Conservation (phyloP, 2,113 vertebrate species). For the Leucopternis melanops region DNA sequence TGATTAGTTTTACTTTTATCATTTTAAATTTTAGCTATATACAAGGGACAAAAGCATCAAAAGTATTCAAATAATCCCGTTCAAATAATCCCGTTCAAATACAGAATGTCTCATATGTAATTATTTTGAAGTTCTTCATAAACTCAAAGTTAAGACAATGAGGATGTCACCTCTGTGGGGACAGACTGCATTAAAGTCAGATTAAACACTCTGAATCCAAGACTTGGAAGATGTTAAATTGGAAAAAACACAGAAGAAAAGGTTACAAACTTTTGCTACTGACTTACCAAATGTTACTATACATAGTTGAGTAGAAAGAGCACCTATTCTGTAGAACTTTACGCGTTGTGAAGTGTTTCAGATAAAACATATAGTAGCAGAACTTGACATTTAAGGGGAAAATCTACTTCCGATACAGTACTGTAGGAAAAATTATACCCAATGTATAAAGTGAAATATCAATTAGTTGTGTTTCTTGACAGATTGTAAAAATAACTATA, state of each 20-base stretch:
- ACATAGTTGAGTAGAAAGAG: background rate
- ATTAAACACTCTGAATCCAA: background rate
- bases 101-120: background rate
- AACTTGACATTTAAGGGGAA: background rate
- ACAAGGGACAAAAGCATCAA: background rate
- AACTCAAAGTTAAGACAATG: background rate
- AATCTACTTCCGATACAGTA: constrained; percentile 27
- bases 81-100: background rate
- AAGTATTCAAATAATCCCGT: background rate
- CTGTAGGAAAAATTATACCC: constrained; percentile 30
- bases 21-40: background rate
- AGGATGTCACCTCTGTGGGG: background rate
- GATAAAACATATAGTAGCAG: background rate
- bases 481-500: constrained; percentile 51
- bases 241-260: background rate
- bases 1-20: background rate
- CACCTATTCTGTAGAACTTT: background rate
- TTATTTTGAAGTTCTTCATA: background rate
- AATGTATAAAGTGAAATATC: constrained; percentile 33
- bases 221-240: background rate
- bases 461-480: constrained; percentile 57
- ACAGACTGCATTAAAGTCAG: background rate
- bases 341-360: background rate
- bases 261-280: background rate
- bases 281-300: background rate